Base-by-base conservation (phyloP, 2,888 invertebrate species). In the Apamea epomidion region DNA sequence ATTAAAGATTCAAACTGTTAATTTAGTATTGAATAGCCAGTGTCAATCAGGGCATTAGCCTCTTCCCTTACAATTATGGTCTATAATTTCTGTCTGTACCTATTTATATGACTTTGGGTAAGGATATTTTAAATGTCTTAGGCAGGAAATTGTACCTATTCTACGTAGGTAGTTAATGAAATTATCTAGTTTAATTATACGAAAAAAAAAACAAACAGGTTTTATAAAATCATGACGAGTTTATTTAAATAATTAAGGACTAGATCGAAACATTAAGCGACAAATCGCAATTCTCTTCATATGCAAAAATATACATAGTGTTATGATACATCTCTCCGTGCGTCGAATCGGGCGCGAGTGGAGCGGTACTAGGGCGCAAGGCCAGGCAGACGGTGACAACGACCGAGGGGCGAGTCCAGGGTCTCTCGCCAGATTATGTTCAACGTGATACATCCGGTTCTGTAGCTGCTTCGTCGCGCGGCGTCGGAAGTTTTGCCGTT, bases 401-500 rank as follows among this genome's bases (percentile, higher is more conserved):
- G 92, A 93, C 94, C 94, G 93, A 93, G 93, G 90, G 94, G 94
- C 95, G 94, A 95, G 94, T 95, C 96, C 96, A 95, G 92, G 91
- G 92, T 92, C 92, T 91, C 94, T 94, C 93, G 93, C 92, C 91
- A 83, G 65, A 32, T 80, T 76, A 74, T 88, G 94, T 93, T 96
- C 97, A 96, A 93, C 97, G 97, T 86, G 96, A 96, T 89, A 96
- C 96, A 85, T 96, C 96, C n/a, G 95, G 95, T 89, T 97, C 96
- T 83, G 93, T 91, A 65, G 91, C 88, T 71, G 92, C 91, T 83
- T 92, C 93, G 58, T 92, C 92, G 78, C 91, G 90, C 81, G 92
- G 91, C 75, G 90, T 87, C 12, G 93, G 90, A 78, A 94, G 88
- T 82, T 92, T 93, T 51, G 96, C 96, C 54, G 93, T 94, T 90